phyloP scores from a whole-genome alignment of 2,888 invertebrate species.

The Salticus scenicus region DNA sequence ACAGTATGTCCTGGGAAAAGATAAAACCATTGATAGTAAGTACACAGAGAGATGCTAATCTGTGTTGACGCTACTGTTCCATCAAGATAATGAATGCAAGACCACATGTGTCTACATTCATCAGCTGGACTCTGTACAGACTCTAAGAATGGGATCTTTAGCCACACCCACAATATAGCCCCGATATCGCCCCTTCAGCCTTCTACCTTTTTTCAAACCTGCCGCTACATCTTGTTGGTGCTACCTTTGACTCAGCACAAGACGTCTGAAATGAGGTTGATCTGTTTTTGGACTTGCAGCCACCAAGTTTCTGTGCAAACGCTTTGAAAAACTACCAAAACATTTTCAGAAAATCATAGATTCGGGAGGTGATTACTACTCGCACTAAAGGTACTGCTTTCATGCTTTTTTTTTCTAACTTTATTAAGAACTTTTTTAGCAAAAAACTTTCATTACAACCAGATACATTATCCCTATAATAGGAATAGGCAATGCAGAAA shows the following conservation, averaged over 20 bases:
- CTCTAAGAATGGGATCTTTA: slow-evolving; percentile 11
- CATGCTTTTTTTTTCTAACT: not conserved
- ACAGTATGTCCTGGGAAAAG: not conserved
- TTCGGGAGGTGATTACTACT: slow-evolving; percentile 4
- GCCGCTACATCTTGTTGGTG: not conserved
- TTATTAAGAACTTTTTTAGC: not conserved
- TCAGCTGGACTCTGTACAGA: slow-evolving; percentile 3
- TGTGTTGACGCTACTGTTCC: not conserved
- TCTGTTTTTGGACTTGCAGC: not conserved
- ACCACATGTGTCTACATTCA: not conserved
- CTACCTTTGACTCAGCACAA: not conserved
- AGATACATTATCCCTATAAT: not conserved
- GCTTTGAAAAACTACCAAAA: slow-evolving; percentile 19
- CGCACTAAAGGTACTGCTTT: not conserved
- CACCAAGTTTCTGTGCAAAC: not conserved
- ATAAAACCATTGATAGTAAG: not conserved
- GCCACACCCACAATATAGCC: slow-evolving; percentile 10
- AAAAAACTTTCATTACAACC: not conserved
- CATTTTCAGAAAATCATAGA: not conserved
- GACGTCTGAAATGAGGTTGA: not conserved
- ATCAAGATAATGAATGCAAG: not conserved
- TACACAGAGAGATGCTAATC: not conserved
- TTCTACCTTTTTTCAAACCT: not conserved
- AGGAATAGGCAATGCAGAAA: too few relatives aligned
- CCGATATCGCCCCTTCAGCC: not conserved